A percentile compares a stretch with the other conserved stretches of the same genome.
Conservation (phyloP, 2,797 vertebrate species). For the Malurus leucopterus region DNA sequence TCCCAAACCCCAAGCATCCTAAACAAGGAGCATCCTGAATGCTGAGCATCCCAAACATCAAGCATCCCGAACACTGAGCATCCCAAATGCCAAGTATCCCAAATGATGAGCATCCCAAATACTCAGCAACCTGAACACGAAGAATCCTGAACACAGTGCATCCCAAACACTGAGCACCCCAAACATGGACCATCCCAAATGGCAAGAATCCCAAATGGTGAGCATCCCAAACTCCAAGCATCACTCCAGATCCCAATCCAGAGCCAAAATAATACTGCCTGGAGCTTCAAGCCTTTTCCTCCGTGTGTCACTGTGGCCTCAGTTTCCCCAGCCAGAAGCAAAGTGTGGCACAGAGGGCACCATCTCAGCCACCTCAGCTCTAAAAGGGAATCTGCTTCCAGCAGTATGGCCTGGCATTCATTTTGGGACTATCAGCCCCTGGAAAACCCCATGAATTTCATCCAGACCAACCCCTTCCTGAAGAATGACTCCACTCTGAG, state of each 20-base stretch:
- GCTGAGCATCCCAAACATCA: fast-evolving
- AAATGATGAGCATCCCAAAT: fast-evolving
- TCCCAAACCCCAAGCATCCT: background rate
- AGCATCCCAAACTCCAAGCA: background rate
- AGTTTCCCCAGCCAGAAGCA: background rate
- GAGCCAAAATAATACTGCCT: fast-evolving
- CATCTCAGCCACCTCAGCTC: fast-evolving
- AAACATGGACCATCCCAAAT: background rate
- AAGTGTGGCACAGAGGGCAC: background rate
- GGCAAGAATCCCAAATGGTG: too few species aligned
- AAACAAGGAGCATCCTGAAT: background rate
- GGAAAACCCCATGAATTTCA: background rate
- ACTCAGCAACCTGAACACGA: fast-evolving
- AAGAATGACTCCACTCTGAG: fast-evolving
- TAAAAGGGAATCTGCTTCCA: background rate
- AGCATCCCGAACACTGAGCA: background rate
- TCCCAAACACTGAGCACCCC: background rate
- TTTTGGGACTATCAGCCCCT: background rate
- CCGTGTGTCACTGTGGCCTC: fast-evolving
- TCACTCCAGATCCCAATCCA: too few species aligned
- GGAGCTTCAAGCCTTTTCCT: background rate
- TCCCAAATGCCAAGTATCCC: background rate
- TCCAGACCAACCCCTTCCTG: background rate
- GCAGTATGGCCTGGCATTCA: background rate
- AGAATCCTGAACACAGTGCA: fast-evolving